These are phyloP conservation scores for Acanthurus lineatus DNA, from an alignment of 2,797 vertebrate species.

Conservation along the genomic window DNA sequence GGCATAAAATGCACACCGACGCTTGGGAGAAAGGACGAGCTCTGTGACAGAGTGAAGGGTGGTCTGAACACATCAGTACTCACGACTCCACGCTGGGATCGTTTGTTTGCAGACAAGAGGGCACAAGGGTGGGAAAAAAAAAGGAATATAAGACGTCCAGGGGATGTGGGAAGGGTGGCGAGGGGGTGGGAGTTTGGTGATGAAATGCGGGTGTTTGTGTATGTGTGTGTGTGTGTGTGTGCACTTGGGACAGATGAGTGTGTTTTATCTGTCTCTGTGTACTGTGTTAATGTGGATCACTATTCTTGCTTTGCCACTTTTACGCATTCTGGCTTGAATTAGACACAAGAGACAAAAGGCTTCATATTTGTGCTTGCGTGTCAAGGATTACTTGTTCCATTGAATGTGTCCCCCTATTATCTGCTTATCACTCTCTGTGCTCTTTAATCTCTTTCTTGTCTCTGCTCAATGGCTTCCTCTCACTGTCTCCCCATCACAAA, in stretches of 20 bases:
- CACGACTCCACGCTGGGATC: slow-evolving; percentile 85
- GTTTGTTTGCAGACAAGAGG: slow-evolving; percentile 88
- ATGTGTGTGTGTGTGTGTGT: slow-evolving; percentile 43
- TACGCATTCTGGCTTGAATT: slow-evolving; percentile 85
- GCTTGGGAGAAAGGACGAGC: slow-evolving; percentile 73
- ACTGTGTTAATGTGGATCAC: slow-evolving; percentile 84
- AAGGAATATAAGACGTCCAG: slow-evolving; percentile 66
- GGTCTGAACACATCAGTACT: slow-evolving; percentile 84
- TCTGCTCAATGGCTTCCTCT: slow-evolving; percentile 91
- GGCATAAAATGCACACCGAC: slow-evolving; percentile 84
- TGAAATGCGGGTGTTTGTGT: slow-evolving; percentile 58
- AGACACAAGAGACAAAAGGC: slow-evolving; percentile 90
- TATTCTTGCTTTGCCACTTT: slow-evolving; percentile 82
- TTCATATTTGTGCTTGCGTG: slow-evolving; percentile 91
- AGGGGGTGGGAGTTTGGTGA: slow-evolving; percentile 39
- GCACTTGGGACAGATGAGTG: slow-evolving; percentile 69
- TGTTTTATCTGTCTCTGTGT: slow-evolving; percentile 80
- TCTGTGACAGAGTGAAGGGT: slow-evolving; percentile 83
- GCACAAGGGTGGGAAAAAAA: slow-evolving; percentile 85
- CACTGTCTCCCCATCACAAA: slow-evolving; percentile 88
- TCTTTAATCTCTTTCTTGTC: slow-evolving; percentile 95
- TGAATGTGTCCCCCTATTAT: slow-evolving; percentile 91
- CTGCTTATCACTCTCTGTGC: slow-evolving; percentile 91
- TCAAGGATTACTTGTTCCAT: slow-evolving; percentile 92
- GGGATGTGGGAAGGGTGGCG: slow-evolving; percentile 71